Conservation (phyloP, 2,888 invertebrate genomes). For the Agrenia bidenticulata region DNA sequence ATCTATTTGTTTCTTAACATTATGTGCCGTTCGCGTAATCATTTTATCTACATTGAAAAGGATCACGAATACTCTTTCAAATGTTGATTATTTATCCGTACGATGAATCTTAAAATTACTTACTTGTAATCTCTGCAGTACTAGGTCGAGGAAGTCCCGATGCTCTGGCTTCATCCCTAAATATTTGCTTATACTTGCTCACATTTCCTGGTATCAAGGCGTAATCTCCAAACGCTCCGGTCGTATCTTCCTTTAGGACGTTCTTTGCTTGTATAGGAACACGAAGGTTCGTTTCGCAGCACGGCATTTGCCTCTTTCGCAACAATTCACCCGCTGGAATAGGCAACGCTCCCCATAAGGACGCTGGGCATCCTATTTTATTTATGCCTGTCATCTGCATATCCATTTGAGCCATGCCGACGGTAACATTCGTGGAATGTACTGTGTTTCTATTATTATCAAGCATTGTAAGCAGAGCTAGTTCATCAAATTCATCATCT, state of each 20-base stretch:
- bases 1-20: too few species aligned
- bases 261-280: background rate
- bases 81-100: too few species aligned
- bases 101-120: too few species aligned
- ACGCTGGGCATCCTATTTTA: background rate
- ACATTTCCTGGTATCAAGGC: background rate
- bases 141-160: background rate
- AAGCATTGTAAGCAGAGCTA: too few species aligned
- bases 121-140: constrained; percentile 10
- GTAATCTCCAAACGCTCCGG: background rate
- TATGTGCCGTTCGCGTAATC: too few species aligned
- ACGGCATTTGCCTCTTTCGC: background rate
- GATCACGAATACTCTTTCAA: too few species aligned
- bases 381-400: background rate
- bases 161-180: constrained; percentile 14
- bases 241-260: background rate
- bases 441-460: too few species aligned
- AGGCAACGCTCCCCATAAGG: constrained; percentile 8
- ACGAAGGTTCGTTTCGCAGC: too few species aligned
- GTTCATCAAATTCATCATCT: too few species aligned
- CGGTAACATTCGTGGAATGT: too few species aligned
- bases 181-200: constrained; percentile 3
- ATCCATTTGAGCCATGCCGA: background rate
- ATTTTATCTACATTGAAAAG: too few species aligned
- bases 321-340: background rate